Percentiles rank a stretch among this genome's conserved stretches.
phyloP scores from a whole-genome alignment of 2,888 invertebrate genomes.

The Bembecia ichneumoniformis region DNA sequence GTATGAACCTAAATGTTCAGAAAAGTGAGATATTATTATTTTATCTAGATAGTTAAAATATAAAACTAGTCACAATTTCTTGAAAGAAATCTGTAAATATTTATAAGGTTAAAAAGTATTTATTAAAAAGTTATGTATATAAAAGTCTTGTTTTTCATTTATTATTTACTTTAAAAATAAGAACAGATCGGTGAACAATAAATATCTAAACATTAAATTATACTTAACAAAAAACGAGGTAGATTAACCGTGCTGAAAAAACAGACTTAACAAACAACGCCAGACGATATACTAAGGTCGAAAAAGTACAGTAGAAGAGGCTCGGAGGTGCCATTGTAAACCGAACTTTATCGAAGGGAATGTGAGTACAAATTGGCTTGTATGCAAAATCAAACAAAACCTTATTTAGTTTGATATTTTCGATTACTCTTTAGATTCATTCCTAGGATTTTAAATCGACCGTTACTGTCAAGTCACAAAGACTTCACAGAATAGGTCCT shows the following conservation, averaged over 20 bases:
- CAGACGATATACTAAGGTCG: too few species aligned
- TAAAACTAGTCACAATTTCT: slow-evolving; percentile 44
- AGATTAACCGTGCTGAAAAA: slow-evolving; percentile 56
- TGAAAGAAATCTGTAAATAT: slow-evolving; percentile 17
- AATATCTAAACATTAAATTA: slow-evolving; percentile 57
- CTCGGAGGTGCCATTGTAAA: too few species aligned
- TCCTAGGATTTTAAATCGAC: too few species aligned
- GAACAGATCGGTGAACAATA: slow-evolving; percentile 50
- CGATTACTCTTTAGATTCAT: too few species aligned
- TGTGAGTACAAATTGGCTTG: too few species aligned
- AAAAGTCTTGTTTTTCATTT: slow-evolving; percentile 4
- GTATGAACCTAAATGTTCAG: not conserved
- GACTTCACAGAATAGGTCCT: too few species aligned
- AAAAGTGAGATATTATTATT: slow-evolving; percentile 45
- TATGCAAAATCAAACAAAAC: too few species aligned
- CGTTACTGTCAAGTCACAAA: too few species aligned
- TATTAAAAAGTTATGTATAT: not conserved
- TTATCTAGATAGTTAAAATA: not conserved
- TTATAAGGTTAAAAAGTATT: not conserved
- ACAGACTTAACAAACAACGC: slow-evolving; percentile 20
- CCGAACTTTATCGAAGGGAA: too few species aligned
- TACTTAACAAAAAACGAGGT: slow-evolving; percentile 69
- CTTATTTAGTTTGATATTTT: too few species aligned
- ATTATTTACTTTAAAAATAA: slow-evolving; percentile 8
- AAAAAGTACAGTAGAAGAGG: too few species aligned